phyloP scores from a whole-genome alignment of 2,113 vertebrate species.

The Sula dactylatra region DNA sequence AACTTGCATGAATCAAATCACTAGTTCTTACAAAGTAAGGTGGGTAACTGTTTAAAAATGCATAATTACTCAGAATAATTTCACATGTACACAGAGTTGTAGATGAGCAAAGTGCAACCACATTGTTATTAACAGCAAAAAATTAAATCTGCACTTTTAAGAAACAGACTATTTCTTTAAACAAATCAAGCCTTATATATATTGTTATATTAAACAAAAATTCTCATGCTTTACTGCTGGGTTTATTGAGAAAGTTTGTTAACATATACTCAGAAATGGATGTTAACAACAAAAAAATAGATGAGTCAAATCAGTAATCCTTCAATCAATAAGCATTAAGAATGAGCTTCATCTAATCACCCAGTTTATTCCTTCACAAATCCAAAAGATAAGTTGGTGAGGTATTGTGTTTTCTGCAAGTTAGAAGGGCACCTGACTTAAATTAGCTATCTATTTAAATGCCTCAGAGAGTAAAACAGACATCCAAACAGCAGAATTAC shows the following conservation, averaged over 20 bases:
- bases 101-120: not conserved
- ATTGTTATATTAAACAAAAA: not conserved
- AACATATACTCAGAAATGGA: not conserved
- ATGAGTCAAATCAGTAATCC: not conserved
- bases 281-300: not conserved
- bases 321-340: not conserved
- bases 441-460: not conserved
- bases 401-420: not conserved
- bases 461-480: not conserved
- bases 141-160: not conserved
- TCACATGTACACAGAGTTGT: not conserved
- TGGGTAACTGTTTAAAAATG: not conserved
- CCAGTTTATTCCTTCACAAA: not conserved
- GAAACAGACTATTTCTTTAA: not conserved
- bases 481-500: not conserved
- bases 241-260: not conserved
- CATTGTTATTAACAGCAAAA: not conserved
- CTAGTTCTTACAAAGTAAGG: not conserved
- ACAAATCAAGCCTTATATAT: not conserved
- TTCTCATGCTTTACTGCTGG: not conserved
- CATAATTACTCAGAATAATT: not conserved
- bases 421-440: not conserved
- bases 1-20: not conserved
- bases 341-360: not conserved
- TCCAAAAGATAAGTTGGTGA: not conserved